These are phyloP conservation scores for Kuschelorhynchus macadamiae DNA, from an alignment of 2,888 invertebrate species.

Conservation along the genomic window DNA sequence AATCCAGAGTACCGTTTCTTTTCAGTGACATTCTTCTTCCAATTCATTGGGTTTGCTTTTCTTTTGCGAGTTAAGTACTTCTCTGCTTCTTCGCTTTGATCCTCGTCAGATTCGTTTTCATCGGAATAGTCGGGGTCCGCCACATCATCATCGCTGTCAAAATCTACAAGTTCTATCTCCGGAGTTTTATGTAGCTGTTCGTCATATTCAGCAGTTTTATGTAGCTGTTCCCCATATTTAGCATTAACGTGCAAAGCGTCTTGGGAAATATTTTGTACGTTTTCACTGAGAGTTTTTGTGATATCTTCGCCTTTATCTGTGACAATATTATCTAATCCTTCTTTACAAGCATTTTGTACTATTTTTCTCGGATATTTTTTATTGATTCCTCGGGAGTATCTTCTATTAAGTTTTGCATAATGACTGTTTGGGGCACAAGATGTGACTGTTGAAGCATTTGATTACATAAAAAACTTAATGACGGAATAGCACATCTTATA, in stretches of 20 bases:
- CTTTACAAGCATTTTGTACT: no score
- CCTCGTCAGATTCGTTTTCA: slow-evolving; percentile 15
- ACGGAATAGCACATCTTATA: slow-evolving; percentile 19
- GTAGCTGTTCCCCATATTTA: no score
- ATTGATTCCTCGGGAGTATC: neutral
- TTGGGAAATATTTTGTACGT: neutral
- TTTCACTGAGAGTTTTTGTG: slow-evolving; percentile 7
- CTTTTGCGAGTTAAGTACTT: slow-evolving; percentile 28
- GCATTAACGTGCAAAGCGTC: slow-evolving; percentile 9
- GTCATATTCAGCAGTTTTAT: slow-evolving; percentile 15
- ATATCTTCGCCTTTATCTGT: slow-evolving; percentile 1
- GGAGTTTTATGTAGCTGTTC: slow-evolving; percentile 15
- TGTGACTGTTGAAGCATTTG: slow-evolving; percentile 23
- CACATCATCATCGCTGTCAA: slow-evolving; percentile 39
- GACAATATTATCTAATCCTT: slow-evolving; percentile 15
- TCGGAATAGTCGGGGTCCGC: slow-evolving; percentile 22
- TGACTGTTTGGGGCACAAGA: slow-evolving; percentile 12
- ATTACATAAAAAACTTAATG: slow-evolving; percentile 19
- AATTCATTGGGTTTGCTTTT: slow-evolving; percentile 32
- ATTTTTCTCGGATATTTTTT: no score
- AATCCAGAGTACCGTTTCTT: no score
- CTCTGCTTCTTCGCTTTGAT: slow-evolving; percentile 17
- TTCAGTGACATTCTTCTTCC: no score
- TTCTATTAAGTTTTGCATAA: slow-evolving; percentile 1
- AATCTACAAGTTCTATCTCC: slow-evolving; percentile 32